These are phyloP conservation scores for Brevipalpus yothersi DNA, from an alignment of 1,140 invertebrate genomes.

Conservation along the genomic window DNA sequence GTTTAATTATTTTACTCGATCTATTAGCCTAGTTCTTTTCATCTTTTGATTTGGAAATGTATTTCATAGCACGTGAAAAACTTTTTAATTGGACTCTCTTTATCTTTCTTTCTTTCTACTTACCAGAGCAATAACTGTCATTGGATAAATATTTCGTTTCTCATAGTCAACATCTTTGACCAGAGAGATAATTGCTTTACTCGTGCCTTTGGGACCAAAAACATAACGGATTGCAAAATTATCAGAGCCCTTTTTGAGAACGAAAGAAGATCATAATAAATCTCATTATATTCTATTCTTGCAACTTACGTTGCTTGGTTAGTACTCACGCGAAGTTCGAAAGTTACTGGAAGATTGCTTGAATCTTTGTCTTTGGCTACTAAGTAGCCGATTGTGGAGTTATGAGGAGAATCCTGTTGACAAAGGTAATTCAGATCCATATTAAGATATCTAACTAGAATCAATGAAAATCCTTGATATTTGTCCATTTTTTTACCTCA, in stretches of 20 bases:
- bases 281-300: slow-evolving; percentile 7
- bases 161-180: slow-evolving; percentile 54
- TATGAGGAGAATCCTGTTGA: slow-evolving; percentile 43
- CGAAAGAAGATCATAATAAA: neutral
- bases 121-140: slow-evolving; percentile 55
- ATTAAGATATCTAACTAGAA: neutral
- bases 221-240: slow-evolving; percentile 46
- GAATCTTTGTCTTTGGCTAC: slow-evolving; percentile 47
- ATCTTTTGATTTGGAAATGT: too few relatives aligned
- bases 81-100: too few relatives aligned
- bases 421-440: neutral
- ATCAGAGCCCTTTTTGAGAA: slow-evolving; percentile 25
- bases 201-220: slow-evolving; percentile 39
- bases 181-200: slow-evolving; percentile 44
- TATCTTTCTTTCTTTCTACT: too few relatives aligned
- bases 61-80: too few relatives aligned
- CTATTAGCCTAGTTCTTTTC: too few relatives aligned
- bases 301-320: too few relatives aligned
- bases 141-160: slow-evolving; percentile 50
- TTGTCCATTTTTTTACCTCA: slow-evolving; percentile 10
- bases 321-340: slow-evolving; percentile 43
- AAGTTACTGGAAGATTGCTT: slow-evolving; percentile 42
- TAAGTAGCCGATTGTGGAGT: slow-evolving; percentile 50
- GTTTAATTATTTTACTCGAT: too few relatives aligned
- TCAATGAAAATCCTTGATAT: neutral